These are phyloP conservation scores for Typhlichthys eigenmanni DNA, from an alignment of 2,797 vertebrate genomes.

Conservation along the genomic window DNA sequence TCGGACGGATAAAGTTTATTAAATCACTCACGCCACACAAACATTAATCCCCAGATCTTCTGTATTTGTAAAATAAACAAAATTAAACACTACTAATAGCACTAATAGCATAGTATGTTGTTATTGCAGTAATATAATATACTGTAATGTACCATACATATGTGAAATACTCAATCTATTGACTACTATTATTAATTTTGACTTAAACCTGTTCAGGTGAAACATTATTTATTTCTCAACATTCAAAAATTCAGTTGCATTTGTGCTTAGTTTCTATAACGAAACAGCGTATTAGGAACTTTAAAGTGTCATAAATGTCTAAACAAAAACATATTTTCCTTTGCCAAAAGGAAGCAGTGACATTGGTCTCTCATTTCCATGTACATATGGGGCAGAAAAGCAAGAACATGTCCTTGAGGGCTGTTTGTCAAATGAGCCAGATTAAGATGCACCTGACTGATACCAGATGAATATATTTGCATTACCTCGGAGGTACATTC, in stretches of 20 bases:
- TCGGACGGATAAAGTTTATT: too few species aligned
- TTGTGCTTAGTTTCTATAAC: neutral
- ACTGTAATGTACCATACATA: too few species aligned
- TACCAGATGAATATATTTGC: slow-evolving; percentile 81
- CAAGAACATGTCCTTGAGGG: slow-evolving; percentile 1
- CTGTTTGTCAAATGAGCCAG: slow-evolving; percentile 40
- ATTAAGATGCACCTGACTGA: slow-evolving; percentile 46
- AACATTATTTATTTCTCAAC: neutral
- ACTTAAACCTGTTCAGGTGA: neutral
- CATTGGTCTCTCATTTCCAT: slow-evolving; percentile 10
- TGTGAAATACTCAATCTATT: too few species aligned
- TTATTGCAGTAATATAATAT: too few species aligned
- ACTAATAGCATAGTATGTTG: too few species aligned
- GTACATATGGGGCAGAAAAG: neutral
- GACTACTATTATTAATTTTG: neutral
- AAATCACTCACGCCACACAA: too few species aligned
- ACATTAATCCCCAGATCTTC: too few species aligned
- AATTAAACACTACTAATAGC: too few species aligned
- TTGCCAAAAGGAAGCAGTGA: slow-evolving; percentile 1
- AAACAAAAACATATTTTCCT: neutral
- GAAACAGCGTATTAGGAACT: neutral
- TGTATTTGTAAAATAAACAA: too few species aligned
- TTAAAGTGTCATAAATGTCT: neutral
- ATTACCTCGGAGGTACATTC: slow-evolving; percentile 78
- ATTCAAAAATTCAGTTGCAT: neutral